Conservation (phyloP, 2,888 invertebrate species). For the Labia minor region DNA sequence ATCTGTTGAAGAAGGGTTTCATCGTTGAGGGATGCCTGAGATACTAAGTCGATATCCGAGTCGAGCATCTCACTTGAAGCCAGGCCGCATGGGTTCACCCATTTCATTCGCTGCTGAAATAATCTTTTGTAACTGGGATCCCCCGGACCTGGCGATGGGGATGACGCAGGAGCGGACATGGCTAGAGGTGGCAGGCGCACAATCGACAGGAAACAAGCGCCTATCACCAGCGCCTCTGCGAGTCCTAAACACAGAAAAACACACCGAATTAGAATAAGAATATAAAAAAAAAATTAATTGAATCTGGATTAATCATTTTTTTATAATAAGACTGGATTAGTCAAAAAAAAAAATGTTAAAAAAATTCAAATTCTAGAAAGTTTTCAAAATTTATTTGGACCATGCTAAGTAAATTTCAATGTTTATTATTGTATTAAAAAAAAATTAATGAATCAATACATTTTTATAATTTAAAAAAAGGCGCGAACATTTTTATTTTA, state of each 20-base stretch:
- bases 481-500: too few relatives aligned
- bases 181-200: constrained; percentile 32
- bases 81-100: constrained; percentile 44
- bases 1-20: constrained; percentile 37
- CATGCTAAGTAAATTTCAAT: too few relatives aligned
- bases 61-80: constrained; percentile 21
- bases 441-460: too few relatives aligned
- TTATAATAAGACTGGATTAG: too few relatives aligned
- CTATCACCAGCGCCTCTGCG: constrained; percentile 36
- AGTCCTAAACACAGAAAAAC: constrained; percentile 34
- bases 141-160: constrained; percentile 14
- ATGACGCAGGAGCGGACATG: constrained; percentile 14
- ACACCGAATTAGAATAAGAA: too few relatives aligned
- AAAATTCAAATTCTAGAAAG: too few relatives aligned
- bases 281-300: too few relatives aligned
- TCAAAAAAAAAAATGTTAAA: too few relatives aligned
- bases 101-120: constrained; percentile 33
- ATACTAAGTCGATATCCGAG: constrained; percentile 21
- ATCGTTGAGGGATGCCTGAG: constrained; percentile 28
- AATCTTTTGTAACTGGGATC: neutral
- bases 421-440: too few relatives aligned
- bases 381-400: too few relatives aligned
- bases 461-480: too few relatives aligned
- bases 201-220: constrained; percentile 36
- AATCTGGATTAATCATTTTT: too few relatives aligned